Percentiles rank a stretch among this genome's conserved stretches.
phyloP scores from a whole-genome alignment of 2,888 invertebrate species.

The Drosophila anomalata region DNA sequence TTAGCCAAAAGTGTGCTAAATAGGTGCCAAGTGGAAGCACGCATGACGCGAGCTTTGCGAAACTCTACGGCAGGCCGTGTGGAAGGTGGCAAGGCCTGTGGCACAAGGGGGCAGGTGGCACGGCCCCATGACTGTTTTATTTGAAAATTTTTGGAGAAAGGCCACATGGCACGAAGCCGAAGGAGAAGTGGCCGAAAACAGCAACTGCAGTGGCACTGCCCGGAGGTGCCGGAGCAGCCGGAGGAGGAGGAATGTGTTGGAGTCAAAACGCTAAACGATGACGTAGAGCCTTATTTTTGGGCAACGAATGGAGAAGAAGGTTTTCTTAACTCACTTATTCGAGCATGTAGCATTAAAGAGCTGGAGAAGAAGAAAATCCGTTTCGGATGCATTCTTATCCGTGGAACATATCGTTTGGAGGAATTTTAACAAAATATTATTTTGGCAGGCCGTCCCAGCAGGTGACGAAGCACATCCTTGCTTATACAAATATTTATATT shows the following conservation, averaged over 20 bases:
- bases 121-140: conserved; percentile 72
- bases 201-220: conserved; percentile 24
- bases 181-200: conserved; percentile 3
- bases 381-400: conserved; percentile 57
- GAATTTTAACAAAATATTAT: too few species aligned
- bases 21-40: conserved; percentile 77
- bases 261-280: conserved; percentile 50
- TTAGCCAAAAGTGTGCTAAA: conserved; percentile 24
- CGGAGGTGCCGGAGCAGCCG: background rate
- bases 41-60: conserved; percentile 72
- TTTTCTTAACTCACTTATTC: conserved; percentile 65
- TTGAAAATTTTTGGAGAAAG: conserved; percentile 76
- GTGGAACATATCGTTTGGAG: conserved; percentile 18
- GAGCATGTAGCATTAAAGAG: conserved; percentile 30
- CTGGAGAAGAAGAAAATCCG: conserved; percentile 48
- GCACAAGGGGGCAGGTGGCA: conserved; percentile 20
- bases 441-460: too few species aligned
- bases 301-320: conserved; percentile 19
- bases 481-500: conserved; percentile 11
- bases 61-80: conserved; percentile 47
- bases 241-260: background rate
- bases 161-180: conserved; percentile 45
- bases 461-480: background rate
- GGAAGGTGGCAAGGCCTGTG: conserved; percentile 6
- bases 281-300: conserved; percentile 60